Evolutionary conservation across 2,797 vertebrate genomes (phyloP).

Genomic region (Sternotherus odoratus): DNA sequence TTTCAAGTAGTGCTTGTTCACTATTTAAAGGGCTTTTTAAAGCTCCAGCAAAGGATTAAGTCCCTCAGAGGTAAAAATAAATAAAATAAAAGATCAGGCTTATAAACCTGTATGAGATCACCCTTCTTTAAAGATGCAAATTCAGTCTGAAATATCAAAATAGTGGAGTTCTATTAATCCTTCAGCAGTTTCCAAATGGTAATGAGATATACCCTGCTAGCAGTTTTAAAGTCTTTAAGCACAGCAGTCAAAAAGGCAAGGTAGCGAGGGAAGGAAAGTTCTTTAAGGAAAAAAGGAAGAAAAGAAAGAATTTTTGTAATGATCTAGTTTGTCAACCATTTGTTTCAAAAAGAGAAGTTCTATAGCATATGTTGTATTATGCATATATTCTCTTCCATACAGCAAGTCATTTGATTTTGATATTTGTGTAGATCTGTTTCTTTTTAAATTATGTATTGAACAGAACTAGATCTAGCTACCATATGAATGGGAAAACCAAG

Average conservation of each 20-base stretch:
- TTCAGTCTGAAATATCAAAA: background rate
- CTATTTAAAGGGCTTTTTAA: background rate
- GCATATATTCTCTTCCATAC: background rate
- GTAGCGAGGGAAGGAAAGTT: background rate
- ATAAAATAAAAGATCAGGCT: background rate
- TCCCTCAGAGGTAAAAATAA: background rate
- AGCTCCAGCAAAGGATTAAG: background rate
- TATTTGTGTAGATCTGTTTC: background rate
- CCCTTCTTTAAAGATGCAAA: slow-evolving; percentile 10
- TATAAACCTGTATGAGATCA: background rate
- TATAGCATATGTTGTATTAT: background rate
- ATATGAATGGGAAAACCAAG: background rate
- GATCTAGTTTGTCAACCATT: background rate
- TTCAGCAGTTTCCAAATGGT: background rate
- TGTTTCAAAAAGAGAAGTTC: background rate
- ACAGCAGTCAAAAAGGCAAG: background rate
- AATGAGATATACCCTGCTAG: background rate
- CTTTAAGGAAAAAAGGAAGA: background rate
- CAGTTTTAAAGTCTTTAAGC: background rate
- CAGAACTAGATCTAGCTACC: background rate
- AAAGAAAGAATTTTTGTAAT: background rate
- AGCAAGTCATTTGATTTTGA: background rate
- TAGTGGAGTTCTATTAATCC: background rate
- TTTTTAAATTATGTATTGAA: background rate
- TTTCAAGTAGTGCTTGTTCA: background rate